Base-by-base conservation (phyloP, 2,888 invertebrate species). In the Homarus gammarus region DNA sequence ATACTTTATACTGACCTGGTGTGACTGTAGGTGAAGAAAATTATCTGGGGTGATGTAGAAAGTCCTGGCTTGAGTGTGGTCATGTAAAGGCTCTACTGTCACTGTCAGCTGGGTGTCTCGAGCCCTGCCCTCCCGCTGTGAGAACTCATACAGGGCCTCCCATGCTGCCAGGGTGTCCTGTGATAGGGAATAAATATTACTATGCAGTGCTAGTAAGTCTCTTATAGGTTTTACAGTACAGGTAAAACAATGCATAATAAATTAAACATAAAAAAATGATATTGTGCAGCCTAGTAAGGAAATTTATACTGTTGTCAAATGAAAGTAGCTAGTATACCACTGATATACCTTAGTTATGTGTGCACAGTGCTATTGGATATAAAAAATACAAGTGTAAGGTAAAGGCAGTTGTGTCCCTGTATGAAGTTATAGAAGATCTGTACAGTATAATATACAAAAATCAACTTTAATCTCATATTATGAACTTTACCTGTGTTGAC, bases 21-120 rank as follows among this genome's bases (percentile, higher is more conserved):
- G 95, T 91, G 95, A 95, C 94, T 98, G 98, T 93, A 97, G 95
- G 92, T 95, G 94, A 5, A 97, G 97, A 90, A 98, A 94, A 94
- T 98, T 97, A 91, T 96, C 95, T 93, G 96, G 96, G 92, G 96
- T 95, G 22, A 98, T 96, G 93, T 95, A 95, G 88, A 98, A 94
- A 0, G 95, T 95, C 33, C 49, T 75, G 1, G 84, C 79, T 18
- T 49, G 36, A 0, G 82, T 44, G 44, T 84, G 81, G 64, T 90
- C 89, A 38, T 72, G 73, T 27, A 91, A 83, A 1, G 91, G 90
- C 79, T 90, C 91, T 22, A 91, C 79, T 0, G 90, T 90, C 2
- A 91, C 79, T 3, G 88, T 79, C 2, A 91, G 77, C n/a, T 78
- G 88, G 12, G 88, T 91, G 38, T 86, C 86, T 22, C 83, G 27